Evolutionary conservation across 2,888 invertebrate genomes (phyloP).

Genomic region (Drosophila setosimentum): DNA sequence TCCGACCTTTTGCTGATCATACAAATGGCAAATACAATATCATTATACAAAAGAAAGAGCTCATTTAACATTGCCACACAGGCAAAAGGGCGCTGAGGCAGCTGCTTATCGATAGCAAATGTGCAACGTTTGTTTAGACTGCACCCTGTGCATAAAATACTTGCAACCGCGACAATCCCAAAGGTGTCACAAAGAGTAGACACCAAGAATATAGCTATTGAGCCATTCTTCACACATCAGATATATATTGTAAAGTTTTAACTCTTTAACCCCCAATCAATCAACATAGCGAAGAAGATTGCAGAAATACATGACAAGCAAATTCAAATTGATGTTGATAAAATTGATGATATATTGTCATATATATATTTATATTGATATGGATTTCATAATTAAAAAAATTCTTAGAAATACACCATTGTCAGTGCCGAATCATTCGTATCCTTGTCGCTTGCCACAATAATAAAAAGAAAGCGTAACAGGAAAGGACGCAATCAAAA

Average conservation of each 20-base stretch:
- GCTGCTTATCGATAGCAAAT: not conserved
- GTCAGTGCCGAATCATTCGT: not conserved
- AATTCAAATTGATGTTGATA: constrained; percentile 41
- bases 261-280: rapidly evolving
- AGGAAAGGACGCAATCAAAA: constrained; percentile 58
- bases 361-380: too few species aligned
- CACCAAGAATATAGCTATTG: rapidly evolving
- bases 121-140: not conserved
- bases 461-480: too few species aligned
- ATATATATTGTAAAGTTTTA: not conserved
- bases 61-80: constrained; percentile 9
- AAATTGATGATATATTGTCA: constrained; percentile 9
- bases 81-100: constrained; percentile 48
- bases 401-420: constrained; percentile 28
- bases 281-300: not conserved
- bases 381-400: not conserved
- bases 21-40: too few species aligned
- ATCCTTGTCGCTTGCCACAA: not conserved
- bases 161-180: constrained; percentile 45
- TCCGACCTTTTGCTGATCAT: constrained; percentile 4
- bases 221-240: not conserved
- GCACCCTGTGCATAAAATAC: constrained; percentile 27
- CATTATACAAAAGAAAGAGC: not conserved
- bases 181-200: constrained; percentile 27
- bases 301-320: constrained; percentile 1